These are phyloP conservation scores for Heliconius congener DNA, from an alignment of 1,140 invertebrate genomes.

Conservation along the genomic window DNA sequence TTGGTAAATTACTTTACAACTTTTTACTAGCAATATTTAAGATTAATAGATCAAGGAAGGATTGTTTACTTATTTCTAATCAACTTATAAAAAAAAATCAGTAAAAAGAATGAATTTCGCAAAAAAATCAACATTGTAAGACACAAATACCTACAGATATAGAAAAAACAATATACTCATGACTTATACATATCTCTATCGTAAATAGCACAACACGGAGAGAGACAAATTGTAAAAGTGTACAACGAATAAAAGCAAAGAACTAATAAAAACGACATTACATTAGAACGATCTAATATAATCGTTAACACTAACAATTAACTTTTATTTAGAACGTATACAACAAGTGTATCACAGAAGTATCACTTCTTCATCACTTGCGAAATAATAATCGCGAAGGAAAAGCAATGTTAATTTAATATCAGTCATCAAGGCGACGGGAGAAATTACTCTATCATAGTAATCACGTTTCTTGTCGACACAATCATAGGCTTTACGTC, in stretches of 20 bases:
- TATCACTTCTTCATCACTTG: neutral
- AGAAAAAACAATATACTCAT: too few relatives aligned
- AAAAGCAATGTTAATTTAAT: constrained; percentile 9
- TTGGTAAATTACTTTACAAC: neutral
- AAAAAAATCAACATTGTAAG: too few relatives aligned
- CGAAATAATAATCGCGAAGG: neutral
- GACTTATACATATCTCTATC: too few relatives aligned
- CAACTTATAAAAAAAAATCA: too few relatives aligned
- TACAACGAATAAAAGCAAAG: too few relatives aligned
- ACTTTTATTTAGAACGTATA: neutral
- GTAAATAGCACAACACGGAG: too few relatives aligned
- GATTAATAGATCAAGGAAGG: too few relatives aligned
- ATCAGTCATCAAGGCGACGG: neutral
- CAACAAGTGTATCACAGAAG: neutral
- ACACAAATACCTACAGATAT: too few relatives aligned
- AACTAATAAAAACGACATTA: neutral
- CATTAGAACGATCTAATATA: neutral
- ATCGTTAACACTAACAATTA: neutral
- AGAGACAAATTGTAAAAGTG: too few relatives aligned
- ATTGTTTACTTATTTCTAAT: too few relatives aligned
- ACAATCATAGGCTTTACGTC: constrained; percentile 8
- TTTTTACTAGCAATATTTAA: too few relatives aligned
- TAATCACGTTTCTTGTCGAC: constrained; percentile 3
- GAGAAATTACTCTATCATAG: neutral
- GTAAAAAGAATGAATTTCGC: too few relatives aligned